These are phyloP conservation scores for Torymus auratus DNA, from an alignment of 2,888 invertebrate genomes.

Conservation along the genomic window DNA sequence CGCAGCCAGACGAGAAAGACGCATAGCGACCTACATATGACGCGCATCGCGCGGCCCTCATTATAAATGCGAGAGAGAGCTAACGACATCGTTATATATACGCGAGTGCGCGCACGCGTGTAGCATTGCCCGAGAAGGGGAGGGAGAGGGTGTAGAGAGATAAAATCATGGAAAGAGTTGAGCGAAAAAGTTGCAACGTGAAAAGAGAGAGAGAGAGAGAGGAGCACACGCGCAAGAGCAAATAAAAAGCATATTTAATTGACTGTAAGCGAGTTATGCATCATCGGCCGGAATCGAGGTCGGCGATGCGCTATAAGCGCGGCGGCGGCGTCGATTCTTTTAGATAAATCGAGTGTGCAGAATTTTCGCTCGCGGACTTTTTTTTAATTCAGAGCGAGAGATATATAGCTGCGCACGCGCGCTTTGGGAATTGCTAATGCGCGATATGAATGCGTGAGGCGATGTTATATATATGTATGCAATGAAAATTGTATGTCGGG, in stretches of 20 bases:
- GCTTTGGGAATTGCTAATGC: too few relatives aligned
- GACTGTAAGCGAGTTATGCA: conserved; percentile 26
- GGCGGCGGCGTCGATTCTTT: conserved; percentile 4
- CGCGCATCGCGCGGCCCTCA: conserved; percentile 34
- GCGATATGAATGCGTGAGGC: too few relatives aligned
- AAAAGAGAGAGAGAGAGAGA: too few relatives aligned
- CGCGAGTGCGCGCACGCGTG: not conserved
- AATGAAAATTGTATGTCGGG: too few relatives aligned
- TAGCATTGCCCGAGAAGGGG: too few relatives aligned
- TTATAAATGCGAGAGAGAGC: conserved; percentile 43
- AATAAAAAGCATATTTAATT: conserved; percentile 31
- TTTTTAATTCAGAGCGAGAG: too few relatives aligned
- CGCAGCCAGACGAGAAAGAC: not conserved
- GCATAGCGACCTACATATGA: conserved; percentile 49
- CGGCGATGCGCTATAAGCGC: not conserved
- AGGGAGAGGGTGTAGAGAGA: not conserved
- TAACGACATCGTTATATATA: conserved; percentile 47
- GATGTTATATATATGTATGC: too few relatives aligned
- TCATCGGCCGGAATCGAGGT: conserved; percentile 11
- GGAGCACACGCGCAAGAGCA: too few relatives aligned
- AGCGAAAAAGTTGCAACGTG: too few relatives aligned
- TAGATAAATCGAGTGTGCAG: not conserved
- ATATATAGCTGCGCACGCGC: too few relatives aligned
- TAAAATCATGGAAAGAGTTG: not conserved
- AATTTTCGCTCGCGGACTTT: too few relatives aligned